Evolutionary conservation across 2,113 vertebrate genomes (phyloP).

Genomic region (Thryonomys swinderianus): DNA sequence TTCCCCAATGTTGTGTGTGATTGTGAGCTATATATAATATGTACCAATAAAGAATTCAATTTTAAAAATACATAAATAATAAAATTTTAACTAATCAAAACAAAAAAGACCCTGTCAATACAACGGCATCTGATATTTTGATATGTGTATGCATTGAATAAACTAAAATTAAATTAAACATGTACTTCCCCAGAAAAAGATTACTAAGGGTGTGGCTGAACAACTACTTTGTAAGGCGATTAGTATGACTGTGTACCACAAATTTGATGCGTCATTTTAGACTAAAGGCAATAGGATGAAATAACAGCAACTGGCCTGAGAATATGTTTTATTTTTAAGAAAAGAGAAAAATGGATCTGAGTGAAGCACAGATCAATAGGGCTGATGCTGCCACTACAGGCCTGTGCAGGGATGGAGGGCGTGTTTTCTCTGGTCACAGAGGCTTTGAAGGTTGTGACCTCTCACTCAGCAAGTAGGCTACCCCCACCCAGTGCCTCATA

Average conservation of each 20-base stretch:
- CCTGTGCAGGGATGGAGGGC: accelerated
- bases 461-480: not conserved
- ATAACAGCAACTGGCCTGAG: not conserved
- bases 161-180: too few species aligned
- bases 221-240: not conserved
- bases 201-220: not conserved
- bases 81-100: too few species aligned
- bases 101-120: too few species aligned
- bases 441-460: not conserved
- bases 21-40: too few species aligned
- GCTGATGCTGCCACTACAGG: not conserved
- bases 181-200: not conserved
- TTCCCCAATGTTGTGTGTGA: too few species aligned
- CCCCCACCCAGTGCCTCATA: not conserved
- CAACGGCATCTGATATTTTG: too few species aligned
- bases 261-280: not conserved
- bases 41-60: too few species aligned
- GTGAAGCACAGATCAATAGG: not conserved
- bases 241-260: not conserved
- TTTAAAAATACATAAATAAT: too few species aligned
- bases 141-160: too few species aligned
- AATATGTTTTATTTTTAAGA: not conserved
- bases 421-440: not conserved
- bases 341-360: not conserved
- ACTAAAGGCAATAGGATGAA: not conserved